Percentiles rank a stretch among this genome's conserved stretches.
phyloP scores from a whole-genome alignment of 2,113 vertebrate species.

The Microtus montanus region DNA sequence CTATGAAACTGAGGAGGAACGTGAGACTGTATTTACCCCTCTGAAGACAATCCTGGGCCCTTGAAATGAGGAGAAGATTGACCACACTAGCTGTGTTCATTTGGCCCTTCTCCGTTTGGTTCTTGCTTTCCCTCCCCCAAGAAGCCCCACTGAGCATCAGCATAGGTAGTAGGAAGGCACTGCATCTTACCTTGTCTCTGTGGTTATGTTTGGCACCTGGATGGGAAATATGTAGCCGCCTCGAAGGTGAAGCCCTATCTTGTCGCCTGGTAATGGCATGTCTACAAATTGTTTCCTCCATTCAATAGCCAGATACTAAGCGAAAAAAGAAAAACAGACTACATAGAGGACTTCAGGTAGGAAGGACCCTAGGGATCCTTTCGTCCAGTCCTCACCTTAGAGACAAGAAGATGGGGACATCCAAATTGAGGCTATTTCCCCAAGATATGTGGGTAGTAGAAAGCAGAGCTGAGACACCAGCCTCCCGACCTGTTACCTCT shows the following conservation, averaged over 20 bases:
- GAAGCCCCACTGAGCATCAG: neutral
- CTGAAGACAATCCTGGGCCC: neutral
- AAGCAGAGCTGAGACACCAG: neutral
- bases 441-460: neutral
- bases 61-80: neutral
- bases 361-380: neutral
- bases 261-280: constrained; percentile 35
- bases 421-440: neutral
- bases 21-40: neutral
- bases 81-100: neutral
- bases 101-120: neutral
- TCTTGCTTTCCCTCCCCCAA: too few relatives aligned
- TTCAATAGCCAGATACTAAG: constrained; percentile 48
- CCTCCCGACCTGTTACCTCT: neutral
- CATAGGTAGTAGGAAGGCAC: neutral
- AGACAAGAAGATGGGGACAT: neutral
- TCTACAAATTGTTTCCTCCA: constrained; percentile 71
- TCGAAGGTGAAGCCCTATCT: constrained; percentile 75
- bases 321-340: neutral
- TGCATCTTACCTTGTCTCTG: constrained; percentile 65
- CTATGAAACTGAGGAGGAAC: neutral
- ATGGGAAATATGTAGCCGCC: constrained; percentile 77
- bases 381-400: neutral
- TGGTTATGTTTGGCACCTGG: constrained; percentile 64
- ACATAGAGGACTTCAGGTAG: neutral